Evolutionary conservation across 2,888 invertebrate genomes (phyloP).

Genomic region (Melieria crassipennis): DNA sequence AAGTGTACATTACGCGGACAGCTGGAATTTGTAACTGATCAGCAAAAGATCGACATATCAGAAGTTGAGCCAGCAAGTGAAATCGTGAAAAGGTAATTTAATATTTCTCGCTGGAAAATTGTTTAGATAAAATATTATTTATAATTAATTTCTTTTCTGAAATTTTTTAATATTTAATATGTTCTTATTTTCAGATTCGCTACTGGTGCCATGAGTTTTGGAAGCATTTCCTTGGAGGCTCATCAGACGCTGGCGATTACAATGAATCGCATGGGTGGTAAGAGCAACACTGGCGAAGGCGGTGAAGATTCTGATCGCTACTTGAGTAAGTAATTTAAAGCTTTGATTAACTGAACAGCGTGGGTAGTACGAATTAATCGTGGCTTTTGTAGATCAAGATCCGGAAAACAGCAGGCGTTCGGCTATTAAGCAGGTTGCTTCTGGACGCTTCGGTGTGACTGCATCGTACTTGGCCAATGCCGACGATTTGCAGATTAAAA

Average conservation of each 20-base stretch:
- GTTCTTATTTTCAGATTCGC: constrained; percentile 55
- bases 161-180: background rate
- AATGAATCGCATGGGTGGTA: constrained; percentile 97
- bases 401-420: constrained; percentile 86
- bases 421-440: constrained; percentile 98
- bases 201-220: constrained; percentile 94
- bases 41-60: constrained; percentile 81
- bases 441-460: constrained; percentile 98
- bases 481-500: constrained; percentile 98
- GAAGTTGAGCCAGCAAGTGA: constrained; percentile 94
- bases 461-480: constrained; percentile 97
- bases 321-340: constrained; percentile 65
- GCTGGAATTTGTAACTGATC: constrained; percentile 82
- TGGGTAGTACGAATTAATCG: background rate
- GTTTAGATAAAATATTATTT: background rate
- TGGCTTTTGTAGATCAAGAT: constrained; percentile 70
- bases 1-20: constrained; percentile 94
- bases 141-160: background rate
- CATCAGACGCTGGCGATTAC: constrained; percentile 95
- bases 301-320: constrained; percentile 87
- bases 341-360: background rate
- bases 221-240: constrained; percentile 95
- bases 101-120: background rate
- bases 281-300: constrained; percentile 99
- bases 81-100: constrained; percentile 89